Evolutionary conservation across 2,113 vertebrate species (phyloP).

Genomic region (Dasypus novemcinctus): DNA sequence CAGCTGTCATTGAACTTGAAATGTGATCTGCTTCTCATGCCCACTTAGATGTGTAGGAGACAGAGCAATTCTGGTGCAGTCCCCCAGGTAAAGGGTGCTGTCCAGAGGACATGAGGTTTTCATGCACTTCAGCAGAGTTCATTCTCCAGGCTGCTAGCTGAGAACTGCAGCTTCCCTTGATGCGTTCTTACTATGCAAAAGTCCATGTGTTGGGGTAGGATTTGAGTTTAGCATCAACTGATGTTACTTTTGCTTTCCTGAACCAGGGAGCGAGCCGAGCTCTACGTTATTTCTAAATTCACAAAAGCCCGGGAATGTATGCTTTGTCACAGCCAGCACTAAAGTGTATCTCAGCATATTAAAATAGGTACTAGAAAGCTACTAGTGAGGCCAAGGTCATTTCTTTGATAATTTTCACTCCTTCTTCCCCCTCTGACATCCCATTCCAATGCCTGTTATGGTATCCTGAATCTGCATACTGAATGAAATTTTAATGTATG

Average conservation of each 20-base stretch:
- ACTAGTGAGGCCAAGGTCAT: not conserved
- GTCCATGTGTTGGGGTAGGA: not conserved
- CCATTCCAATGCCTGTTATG: not conserved
- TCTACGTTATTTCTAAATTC: not conserved
- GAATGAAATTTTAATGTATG: not conserved
- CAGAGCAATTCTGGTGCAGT: not conserved
- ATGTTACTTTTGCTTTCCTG: not conserved
- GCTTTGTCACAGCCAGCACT: not conserved
- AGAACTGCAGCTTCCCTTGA: not conserved
- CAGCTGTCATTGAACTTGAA: too few species aligned
- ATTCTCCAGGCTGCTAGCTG: not conserved
- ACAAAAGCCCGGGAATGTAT: not conserved
- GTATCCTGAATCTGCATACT: not conserved
- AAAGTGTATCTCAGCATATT: not conserved
- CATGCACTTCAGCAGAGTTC: not conserved
- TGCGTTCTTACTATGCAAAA: not conserved
- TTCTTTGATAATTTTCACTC: not conserved
- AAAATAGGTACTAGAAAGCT: not conserved
- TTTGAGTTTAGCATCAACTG: not conserved
- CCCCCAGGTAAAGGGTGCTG: accelerated
- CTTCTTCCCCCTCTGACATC: too few species aligned
- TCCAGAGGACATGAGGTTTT: not conserved
- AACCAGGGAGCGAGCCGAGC: not conserved
- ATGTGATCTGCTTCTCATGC: not conserved
- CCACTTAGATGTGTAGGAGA: not conserved